Base-by-base conservation (phyloP, 2,888 invertebrate species). In the Eucriotettix oculatus region DNA sequence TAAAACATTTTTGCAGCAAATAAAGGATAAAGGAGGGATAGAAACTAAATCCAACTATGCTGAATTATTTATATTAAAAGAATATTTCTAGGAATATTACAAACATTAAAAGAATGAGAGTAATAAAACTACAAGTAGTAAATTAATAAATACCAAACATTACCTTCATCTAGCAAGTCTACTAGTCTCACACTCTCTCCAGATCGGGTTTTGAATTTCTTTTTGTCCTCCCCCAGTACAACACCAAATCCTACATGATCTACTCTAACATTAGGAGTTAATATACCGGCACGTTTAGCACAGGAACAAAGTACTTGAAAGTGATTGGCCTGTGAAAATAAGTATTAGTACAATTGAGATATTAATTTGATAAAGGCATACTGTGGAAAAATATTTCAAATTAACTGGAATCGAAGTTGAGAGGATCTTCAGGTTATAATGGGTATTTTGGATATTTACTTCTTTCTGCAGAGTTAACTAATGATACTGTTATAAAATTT, bases 141-240 rank as follows among this genome's bases (percentile, higher is more conserved):
- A 5, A 9, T 48, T 12, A 48, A 48, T 14, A 14, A 48, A 14
- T 48, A 5, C 2, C 9, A 9, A 48, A 9, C 16, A 52, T 64
- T 68, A 72, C 79, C 99, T 78, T 99, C 98, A 67, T 98, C 90
- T 10, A 99, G 76, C 54, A 99, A 78, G 65, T 95, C 90, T 10
- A 81, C 79, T 10, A 99, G 78, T 66, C 89, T 84, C 0, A 99
- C 86, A 0, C 96, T 94, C 64, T 97, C 98, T 1, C 98, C 98
- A 1, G 97, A 96, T 55, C 99, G 82, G 1, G 98, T 98, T 75
- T 99, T 99, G 71, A 99, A 98, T 75, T 98, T 99, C 73, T 99
- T 99, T 70, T 91, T 94, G 75, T 99, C 98, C 74, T 97, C 98
- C 14, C 99, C 99, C 3, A 99, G 76, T 0, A 99, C 99, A 10